Percentiles rank a stretch among this genome's conserved stretches.
phyloP scores from a whole-genome alignment of 2,888 invertebrate species.

The Andrena praecox region DNA sequence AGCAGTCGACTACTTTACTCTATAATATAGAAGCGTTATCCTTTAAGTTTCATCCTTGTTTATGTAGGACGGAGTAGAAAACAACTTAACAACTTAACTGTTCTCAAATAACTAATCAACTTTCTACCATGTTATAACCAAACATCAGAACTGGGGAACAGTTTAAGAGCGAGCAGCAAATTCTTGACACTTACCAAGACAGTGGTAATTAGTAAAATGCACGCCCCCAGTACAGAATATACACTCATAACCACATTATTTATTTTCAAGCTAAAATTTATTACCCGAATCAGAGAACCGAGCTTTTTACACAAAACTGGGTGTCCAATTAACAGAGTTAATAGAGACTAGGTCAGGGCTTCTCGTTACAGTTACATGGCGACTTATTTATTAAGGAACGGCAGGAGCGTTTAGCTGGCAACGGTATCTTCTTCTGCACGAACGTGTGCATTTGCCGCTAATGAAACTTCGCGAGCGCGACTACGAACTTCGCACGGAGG shows the following conservation, averaged over 20 bases:
- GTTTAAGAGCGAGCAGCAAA: background rate
- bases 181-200: too few relatives aligned
- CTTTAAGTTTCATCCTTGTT: too few relatives aligned
- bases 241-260: too few relatives aligned
- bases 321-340: background rate
- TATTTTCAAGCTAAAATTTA: background rate
- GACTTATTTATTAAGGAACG: conserved; percentile 1
- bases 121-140: background rate
- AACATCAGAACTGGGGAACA: background rate
- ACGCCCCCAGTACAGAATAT: too few relatives aligned
- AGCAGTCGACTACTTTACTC: too few relatives aligned
- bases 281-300: too few relatives aligned
- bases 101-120: background rate
- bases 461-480: background rate
- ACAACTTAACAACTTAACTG: background rate
- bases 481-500: conserved; percentile 8
- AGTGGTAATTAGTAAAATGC: too few relatives aligned
- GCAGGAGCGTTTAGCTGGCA: background rate
- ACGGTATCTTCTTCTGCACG: background rate
- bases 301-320: background rate
- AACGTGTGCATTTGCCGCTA: background rate
- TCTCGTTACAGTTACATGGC: background rate
- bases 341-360: background rate
- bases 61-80: background rate
- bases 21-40: too few relatives aligned